Conservation (phyloP, 2,113 vertebrate species). For the Neopipo cinnamomea region DNA sequence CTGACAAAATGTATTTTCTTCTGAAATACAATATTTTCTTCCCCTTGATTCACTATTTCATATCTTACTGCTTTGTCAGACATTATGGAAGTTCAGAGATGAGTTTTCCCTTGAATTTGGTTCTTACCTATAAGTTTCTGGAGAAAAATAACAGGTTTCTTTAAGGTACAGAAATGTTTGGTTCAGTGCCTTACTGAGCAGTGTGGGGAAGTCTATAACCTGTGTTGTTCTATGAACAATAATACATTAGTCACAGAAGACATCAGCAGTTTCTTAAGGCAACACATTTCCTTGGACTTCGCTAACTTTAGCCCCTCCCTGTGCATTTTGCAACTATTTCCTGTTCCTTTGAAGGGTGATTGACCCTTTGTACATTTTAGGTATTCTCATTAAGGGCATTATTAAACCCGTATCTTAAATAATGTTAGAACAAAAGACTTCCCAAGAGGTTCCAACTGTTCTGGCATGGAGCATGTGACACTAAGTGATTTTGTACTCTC, state of each 20-base stretch:
- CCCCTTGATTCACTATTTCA: background rate
- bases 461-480: background rate
- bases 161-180: background rate
- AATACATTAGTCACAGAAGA: constrained; percentile 16
- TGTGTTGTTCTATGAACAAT: background rate
- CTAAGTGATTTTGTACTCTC: background rate
- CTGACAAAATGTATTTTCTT: background rate
- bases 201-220: background rate
- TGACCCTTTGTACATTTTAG: constrained; percentile 49
- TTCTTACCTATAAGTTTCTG: background rate
- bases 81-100: background rate
- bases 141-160: background rate
- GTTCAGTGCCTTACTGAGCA: background rate
- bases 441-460: background rate
- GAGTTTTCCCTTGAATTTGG: background rate
- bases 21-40: background rate
- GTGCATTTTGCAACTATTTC: constrained; percentile 35
- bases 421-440: constrained; percentile 14
- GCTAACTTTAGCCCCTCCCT: background rate
- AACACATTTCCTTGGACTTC: constrained; percentile 10
- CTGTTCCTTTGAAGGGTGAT: constrained; percentile 25
- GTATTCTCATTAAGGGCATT: constrained; percentile 39
- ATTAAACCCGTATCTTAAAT: background rate
- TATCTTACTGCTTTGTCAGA: background rate
- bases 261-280: background rate